Evolutionary conservation across 2,888 invertebrate species (phyloP), one percentile per base, ranked within the genome.

Genomic region (Papilio gigon): DNA sequence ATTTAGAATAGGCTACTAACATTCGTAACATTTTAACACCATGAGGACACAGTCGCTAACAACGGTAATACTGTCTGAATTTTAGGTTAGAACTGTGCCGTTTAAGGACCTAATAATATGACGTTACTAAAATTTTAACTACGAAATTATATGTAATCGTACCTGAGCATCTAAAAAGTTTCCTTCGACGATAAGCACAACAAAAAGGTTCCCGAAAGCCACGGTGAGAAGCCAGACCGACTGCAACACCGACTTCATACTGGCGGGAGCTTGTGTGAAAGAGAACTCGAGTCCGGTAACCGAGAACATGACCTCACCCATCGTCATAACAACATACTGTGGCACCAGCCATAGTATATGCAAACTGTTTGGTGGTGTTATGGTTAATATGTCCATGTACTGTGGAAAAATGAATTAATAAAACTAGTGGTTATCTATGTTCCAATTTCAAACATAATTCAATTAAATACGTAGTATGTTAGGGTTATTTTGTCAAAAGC

Each of bases 211-310:
- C 50, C 99, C 99, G 78, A 98, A 93, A 0, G 98, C 98, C 0
- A 97, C 97, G 0, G 98, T 98, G 64, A 99, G 89, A 14, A 98
- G 92, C 97, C 98, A 99, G 14, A 95, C 94, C 0, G 99, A 98
- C 84, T 97, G 96, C 61, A 99, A 86, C 0, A 99, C 95, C 0
- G 98, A 97, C 86, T 99, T 99, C 98, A 99, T 98, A 72, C 95
- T 95, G 5, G 93, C 84, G 0, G 99, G 98, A 0, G 99, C 97
- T 93, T 97, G 98, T 0, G 98, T 97, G 86, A 98, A 99, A 0
- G 98, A 97, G 88, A 99, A 99, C 83, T 98, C 97, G 25, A 99
- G 91, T 0, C 99, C 99, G 0, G 99, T 98, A 30, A 99, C 96
- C 0, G 98, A 97, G 85, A 98, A 98, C 95, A 99, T 96, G 50